These are phyloP conservation scores for Ophion costatus DNA, from an alignment of 2,888 invertebrate genomes.

Conservation along the genomic window DNA sequence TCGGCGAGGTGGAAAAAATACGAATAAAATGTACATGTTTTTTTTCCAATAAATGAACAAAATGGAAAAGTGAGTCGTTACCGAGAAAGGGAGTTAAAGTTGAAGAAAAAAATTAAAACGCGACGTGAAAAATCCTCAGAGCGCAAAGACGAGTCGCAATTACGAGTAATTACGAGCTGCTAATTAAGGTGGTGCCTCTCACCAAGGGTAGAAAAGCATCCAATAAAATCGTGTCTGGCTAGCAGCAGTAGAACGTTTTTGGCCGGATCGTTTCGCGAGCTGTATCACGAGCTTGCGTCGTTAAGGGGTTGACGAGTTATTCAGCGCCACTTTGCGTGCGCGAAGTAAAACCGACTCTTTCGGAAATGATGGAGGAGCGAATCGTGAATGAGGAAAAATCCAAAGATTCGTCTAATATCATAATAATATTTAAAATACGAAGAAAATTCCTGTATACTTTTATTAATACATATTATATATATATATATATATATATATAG, in stretches of 20 bases:
- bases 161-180: conserved; percentile 77
- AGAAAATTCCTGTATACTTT: too few relatives aligned
- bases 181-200: conserved; percentile 72
- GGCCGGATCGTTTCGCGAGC: conserved; percentile 31
- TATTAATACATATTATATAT: too few relatives aligned
- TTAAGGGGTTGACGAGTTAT: conserved; percentile 38
- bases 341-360: conserved; percentile 23
- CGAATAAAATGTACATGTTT: conserved; percentile 10
- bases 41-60: not conserved
- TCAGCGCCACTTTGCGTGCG: conserved; percentile 23
- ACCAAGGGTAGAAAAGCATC: conserved; percentile 10
- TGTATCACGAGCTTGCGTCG: conserved; percentile 24
- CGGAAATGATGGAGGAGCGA: conserved; percentile 31
- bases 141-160: conserved; percentile 73
- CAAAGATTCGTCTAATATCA: not conserved
- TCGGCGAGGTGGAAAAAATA: not conserved
- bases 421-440: not conserved
- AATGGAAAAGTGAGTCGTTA: conserved; percentile 35
- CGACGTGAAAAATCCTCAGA: conserved; percentile 14
- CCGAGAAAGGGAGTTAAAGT: conserved; percentile 48
- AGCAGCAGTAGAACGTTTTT: conserved; percentile 2
- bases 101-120: conserved; percentile 33
- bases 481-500: too few relatives aligned
- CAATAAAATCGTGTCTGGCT: conserved; percentile 33
- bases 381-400: not conserved